phyloP scores from a whole-genome alignment of 2,888 invertebrate genomes.

The Tuberolachnus salignus region DNA sequence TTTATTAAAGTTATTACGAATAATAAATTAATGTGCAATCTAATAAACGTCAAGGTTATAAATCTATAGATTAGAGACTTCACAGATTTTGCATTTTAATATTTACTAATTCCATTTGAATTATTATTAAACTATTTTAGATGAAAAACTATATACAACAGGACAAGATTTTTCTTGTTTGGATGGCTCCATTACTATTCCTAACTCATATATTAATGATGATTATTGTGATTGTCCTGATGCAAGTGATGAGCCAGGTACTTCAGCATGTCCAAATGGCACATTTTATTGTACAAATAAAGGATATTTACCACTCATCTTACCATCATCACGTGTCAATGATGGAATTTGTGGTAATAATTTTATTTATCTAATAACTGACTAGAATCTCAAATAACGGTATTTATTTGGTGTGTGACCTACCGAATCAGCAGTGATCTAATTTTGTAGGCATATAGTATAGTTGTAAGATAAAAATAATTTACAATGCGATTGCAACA shows the following conservation, averaged over 20 bases:
- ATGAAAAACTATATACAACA: constrained; percentile 77
- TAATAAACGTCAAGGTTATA: too few species aligned
- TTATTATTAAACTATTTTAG: constrained; percentile 61
- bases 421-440: too few species aligned
- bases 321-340: constrained; percentile 85
- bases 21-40: background rate
- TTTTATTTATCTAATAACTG: background rate
- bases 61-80: too few species aligned
- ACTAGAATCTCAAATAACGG: background rate
- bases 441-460: too few species aligned
- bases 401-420: too few species aligned
- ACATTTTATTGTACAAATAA: constrained; percentile 85
- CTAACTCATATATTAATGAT: constrained; percentile 83
- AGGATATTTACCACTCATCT: constrained; percentile 76
- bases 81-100: background rate
- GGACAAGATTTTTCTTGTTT: constrained; percentile 85
- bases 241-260: constrained; percentile 86
- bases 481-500: too few species aligned
- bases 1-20: background rate
- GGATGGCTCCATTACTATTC: constrained; percentile 83
- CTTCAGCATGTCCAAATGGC: constrained; percentile 85
- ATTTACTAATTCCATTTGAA: constrained; percentile 24
- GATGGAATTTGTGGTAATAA: constrained; percentile 83
- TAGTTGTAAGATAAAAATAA: too few species aligned
- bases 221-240: constrained; percentile 92